Evolutionary conservation across 2,888 invertebrate species (phyloP), one percentile per base, ranked within the genome.

Genomic region (Odontocerum albicorne): DNA sequence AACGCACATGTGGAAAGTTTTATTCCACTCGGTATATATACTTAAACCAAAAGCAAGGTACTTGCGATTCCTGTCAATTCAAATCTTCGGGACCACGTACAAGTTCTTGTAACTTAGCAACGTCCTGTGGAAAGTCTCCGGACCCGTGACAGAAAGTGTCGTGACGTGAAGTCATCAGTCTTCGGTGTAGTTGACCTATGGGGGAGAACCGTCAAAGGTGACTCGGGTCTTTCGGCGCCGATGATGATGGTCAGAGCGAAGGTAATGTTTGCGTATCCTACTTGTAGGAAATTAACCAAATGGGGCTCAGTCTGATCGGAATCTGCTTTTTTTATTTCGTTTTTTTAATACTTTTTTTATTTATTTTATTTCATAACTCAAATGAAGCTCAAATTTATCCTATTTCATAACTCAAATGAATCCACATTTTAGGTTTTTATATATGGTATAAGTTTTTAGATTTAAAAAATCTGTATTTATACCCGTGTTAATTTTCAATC

Each of bases 61-160:
- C 13, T 17, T 21, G 31, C 36, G 72, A 68, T 70, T 72, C 76
- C 77, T 68, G 62, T 66, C 69, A 74, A 77, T 75, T 73, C 70
- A 72, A 73, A 67, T 71, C 68, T 43, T 71, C 77, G 74, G 76
- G 77, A 74, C 73, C 61, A 77, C 77, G 54, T 15, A 58, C 77
- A 73, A 73, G 67, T 66, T 69, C 65, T 62, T 2, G 65, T 76
- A 70, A 63, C 66, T 74, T 67, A 32, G 53, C 1, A 12, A 67
- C 57, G 72, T 74, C 76, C 75, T 73, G 78, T 73, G 77, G 77
- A 78, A 78, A 78, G 78, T 78, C 78, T 77, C 77, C 77, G 78
- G 78, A 77, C 73, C 68, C 57, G 70, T 65, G 77, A 67, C 72
- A 74, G 77, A 77, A 72, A 78, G 74, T 74, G 73, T 62, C 74